Percentiles rank a stretch among this genome's conserved stretches.
phyloP scores from a whole-genome alignment of 2,888 invertebrate genomes.

The Syritta pipiens region DNA sequence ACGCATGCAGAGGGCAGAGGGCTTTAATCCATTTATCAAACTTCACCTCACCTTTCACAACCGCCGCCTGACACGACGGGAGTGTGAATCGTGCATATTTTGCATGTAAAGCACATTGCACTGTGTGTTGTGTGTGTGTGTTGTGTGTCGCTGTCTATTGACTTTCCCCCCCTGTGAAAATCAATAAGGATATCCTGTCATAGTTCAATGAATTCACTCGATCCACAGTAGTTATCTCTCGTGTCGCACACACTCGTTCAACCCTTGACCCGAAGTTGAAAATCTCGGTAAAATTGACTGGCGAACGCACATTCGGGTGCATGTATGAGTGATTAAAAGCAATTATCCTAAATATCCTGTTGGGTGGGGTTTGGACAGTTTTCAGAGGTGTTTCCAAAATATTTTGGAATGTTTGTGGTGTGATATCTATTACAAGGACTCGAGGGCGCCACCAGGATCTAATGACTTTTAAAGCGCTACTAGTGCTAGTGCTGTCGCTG shows the following conservation, averaged over 20 bases:
- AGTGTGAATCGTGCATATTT: no score
- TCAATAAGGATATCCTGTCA: constrained; percentile 25
- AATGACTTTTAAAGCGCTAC: constrained; percentile 19
- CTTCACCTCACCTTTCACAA: no score
- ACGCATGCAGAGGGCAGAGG: no score
- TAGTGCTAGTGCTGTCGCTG: no score
- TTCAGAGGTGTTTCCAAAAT: constrained; percentile 31
- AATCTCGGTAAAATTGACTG: constrained; percentile 17
- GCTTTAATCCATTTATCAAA: no score
- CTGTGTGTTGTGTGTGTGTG: no score
- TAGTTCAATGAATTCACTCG: constrained; percentile 1
- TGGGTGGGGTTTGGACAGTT: not conserved
- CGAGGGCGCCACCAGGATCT: not conserved
- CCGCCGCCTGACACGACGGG: no score
- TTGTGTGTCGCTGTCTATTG: no score
- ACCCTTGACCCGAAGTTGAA: constrained; percentile 23
- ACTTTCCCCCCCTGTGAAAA: not conserved
- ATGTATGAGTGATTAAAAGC: constrained; percentile 26
- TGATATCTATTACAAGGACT: constrained; percentile 9
- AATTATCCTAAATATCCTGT: constrained; percentile 39
- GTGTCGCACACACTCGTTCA: no score
- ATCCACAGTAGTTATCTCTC: constrained; percentile 1
- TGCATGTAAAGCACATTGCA: no score
- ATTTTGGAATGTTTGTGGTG: constrained; percentile 9
- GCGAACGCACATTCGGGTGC: not conserved